Evolutionary conservation across 2,113 vertebrate genomes (phyloP).

Genomic region (Xiphophorus couchianus): DNA sequence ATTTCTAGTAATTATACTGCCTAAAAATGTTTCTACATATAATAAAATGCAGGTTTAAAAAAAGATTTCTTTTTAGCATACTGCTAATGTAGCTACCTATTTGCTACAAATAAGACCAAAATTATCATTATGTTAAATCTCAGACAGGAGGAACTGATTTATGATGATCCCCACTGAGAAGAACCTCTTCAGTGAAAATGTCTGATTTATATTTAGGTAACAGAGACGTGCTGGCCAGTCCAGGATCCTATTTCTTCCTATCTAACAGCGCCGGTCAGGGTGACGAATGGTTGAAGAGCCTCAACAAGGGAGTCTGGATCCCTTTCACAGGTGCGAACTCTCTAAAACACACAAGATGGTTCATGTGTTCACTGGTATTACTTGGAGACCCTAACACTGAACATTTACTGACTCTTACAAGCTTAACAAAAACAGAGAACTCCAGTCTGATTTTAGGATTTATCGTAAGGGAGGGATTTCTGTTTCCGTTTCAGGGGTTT

Average conservation of each 20-base stretch:
- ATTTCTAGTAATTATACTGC: background rate
- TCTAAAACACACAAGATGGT: background rate
- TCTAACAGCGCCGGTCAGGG: slow-evolving; percentile 82
- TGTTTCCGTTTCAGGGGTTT: slow-evolving; percentile 68
- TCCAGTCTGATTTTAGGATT: background rate
- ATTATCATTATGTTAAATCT: background rate
- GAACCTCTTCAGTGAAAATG: background rate
- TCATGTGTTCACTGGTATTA: background rate
- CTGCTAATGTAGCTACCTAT: too few relatives aligned
- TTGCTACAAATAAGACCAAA: too few relatives aligned
- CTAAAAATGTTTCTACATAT: too few relatives aligned
- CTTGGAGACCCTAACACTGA: background rate
- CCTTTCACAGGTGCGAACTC: slow-evolving; percentile 78
- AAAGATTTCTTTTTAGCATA: too few relatives aligned
- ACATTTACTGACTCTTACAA: background rate
- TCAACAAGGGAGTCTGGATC: slow-evolving; percentile 83
- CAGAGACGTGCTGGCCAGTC: slow-evolving; percentile 80
- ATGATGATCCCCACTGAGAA: too few relatives aligned
- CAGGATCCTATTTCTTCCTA: slow-evolving; percentile 82
- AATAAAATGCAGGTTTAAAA: background rate
- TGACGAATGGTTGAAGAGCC: slow-evolving; percentile 82
- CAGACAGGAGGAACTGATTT: background rate
- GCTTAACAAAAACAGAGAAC: background rate
- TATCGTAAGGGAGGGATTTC: accelerated
- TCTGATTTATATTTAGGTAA: slow-evolving; percentile 54